Percentiles rank a stretch among this genome's conserved stretches.
Conservation (phyloP, 2,113 vertebrate species). For the Gopherus flavomarginatus region DNA sequence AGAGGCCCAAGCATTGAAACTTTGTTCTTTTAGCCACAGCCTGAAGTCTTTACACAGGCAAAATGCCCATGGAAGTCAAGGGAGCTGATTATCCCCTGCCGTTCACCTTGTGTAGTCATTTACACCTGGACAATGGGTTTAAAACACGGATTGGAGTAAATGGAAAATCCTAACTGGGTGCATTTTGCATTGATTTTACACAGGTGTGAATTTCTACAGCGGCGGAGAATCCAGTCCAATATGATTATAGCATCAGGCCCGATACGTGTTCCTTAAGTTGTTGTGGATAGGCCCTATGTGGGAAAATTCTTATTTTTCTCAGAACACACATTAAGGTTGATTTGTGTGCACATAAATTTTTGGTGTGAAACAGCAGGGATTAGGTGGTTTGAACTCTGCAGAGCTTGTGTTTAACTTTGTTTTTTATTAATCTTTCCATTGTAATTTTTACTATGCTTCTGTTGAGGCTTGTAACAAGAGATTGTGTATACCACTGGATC, state of each 20-base stretch:
- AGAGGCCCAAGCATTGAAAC: background rate
- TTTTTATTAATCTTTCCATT: background rate
- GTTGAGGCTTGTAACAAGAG: background rate
- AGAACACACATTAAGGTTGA: fast-evolving
- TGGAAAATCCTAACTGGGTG: background rate
- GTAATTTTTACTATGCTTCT: background rate
- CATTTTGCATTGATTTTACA: fast-evolving
- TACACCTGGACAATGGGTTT: background rate
- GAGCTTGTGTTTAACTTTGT: background rate
- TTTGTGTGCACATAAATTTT: background rate
- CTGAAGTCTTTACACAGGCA: background rate
- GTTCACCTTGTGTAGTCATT: background rate
- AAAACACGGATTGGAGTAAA: too few species aligned
- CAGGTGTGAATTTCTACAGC: background rate
- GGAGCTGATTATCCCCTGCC: background rate
- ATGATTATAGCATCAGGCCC: fast-evolving
- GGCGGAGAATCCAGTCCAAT: background rate
- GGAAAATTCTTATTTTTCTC: background rate
- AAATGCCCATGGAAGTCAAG: background rate
- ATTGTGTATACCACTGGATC: too few species aligned
- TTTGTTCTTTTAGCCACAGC: fast-evolving
- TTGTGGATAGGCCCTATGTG: background rate
- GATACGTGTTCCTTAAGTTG: background rate
- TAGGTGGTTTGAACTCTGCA: background rate
- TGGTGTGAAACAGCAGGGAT: constrained; percentile 27